A percentile compares a stretch with the other conserved stretches of the same genome.
Conservation (phyloP, 2,888 invertebrate genomes). For the Epistrophe eligans region DNA sequence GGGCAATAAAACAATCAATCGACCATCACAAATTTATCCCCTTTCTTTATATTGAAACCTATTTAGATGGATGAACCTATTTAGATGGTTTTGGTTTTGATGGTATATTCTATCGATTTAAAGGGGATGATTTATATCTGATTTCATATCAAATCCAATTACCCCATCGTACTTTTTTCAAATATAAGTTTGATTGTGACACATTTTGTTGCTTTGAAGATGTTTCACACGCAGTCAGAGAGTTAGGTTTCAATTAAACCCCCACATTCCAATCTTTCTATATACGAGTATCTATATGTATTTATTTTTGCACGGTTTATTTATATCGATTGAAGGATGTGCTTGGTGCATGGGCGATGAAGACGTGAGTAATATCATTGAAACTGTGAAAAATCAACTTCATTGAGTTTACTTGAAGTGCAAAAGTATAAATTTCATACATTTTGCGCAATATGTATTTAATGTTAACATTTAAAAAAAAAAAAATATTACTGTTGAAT, state of each 20-base stretch:
- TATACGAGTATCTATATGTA: not conserved
- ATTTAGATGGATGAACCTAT: constrained; percentile 24
- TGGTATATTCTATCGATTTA: not conserved
- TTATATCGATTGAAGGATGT: not conserved
- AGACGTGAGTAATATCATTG: not conserved
- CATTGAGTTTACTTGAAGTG: not conserved
- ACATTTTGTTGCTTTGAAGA: constrained; percentile 14
- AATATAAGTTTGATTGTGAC: constrained; percentile 9
- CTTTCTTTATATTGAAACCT: constrained; percentile 6
- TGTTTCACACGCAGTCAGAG: not conserved
- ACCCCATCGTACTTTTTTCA: not conserved
- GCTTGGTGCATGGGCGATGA: not conserved
- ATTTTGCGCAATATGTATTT: not conserved
- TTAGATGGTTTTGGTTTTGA: constrained; percentile 2
- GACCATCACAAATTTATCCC: constrained; percentile 32
- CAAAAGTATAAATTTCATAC: not conserved
- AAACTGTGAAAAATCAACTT: not conserved
- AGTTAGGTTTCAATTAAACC: not conserved
- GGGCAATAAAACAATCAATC: constrained; percentile 46
- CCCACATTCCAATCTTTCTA: not conserved
- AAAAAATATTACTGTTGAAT: too few relatives aligned
- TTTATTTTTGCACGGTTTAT: constrained; percentile 7
- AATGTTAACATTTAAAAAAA: too few relatives aligned
- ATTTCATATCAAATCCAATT: constrained; percentile 22
- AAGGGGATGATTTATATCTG: constrained; percentile 18